These are phyloP conservation scores for Gonatopus flavifemur DNA, from an alignment of 1,140 invertebrate species.

Conservation along the genomic window DNA sequence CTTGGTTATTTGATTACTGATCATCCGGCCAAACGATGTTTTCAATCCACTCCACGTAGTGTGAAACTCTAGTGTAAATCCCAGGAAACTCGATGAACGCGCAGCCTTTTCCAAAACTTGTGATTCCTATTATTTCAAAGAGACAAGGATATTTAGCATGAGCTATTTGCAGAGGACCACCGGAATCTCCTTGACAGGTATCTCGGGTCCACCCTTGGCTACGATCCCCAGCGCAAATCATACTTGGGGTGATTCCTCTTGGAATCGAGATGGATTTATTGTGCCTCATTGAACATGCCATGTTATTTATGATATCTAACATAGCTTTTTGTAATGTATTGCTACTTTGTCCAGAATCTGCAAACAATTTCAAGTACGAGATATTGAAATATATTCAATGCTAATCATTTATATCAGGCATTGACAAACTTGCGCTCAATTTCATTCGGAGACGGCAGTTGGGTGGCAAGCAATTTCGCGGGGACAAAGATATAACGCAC, in stretches of 20 bases:
- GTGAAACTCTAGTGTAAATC: slow-evolving; percentile 56
- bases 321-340: slow-evolving; percentile 66
- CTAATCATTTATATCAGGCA: too few species aligned
- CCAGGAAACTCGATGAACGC: slow-evolving; percentile 59
- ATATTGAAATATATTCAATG: too few species aligned
- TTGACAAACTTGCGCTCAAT: too few species aligned
- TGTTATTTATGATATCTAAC: slow-evolving; percentile 61
- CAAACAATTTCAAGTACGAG: too few species aligned
- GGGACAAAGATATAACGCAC: too few species aligned
- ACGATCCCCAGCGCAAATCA: slow-evolving; percentile 74
- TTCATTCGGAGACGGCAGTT: too few species aligned
- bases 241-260: slow-evolving; percentile 60
- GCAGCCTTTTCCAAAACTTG: slow-evolving; percentile 64
- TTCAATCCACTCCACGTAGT: slow-evolving; percentile 44
- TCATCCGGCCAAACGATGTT: slow-evolving; percentile 32
- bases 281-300: slow-evolving; percentile 54
- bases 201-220: slow-evolving; percentile 64
- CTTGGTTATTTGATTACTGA: not conserved
- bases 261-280: slow-evolving; percentile 49
- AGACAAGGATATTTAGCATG: slow-evolving; percentile 50
- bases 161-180: slow-evolving; percentile 63
- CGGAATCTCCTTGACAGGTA: slow-evolving; percentile 75
- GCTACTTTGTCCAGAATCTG: slow-evolving; percentile 48
- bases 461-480: too few species aligned
- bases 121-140: slow-evolving; percentile 62